Conservation (phyloP, 2,888 invertebrate genomes). For the Notocelia uddmanniana region DNA sequence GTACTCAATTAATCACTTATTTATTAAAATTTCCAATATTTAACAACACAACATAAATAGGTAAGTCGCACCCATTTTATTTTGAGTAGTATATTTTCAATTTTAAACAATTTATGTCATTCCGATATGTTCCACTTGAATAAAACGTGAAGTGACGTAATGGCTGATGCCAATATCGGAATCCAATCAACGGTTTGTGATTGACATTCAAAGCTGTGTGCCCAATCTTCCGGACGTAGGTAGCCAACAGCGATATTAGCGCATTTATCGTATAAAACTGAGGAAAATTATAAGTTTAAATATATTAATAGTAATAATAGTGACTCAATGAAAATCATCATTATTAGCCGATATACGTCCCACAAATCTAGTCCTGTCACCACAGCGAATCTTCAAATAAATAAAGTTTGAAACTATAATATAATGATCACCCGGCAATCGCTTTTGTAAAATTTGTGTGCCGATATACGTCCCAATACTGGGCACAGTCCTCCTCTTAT, state of each 20-base stretch:
- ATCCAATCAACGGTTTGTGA: constrained; percentile 77
- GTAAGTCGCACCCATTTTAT: too few species aligned
- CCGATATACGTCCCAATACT: too few species aligned
- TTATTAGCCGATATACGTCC: too few species aligned
- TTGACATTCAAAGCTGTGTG: constrained; percentile 69
- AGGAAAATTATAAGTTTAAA: constrained; percentile 12
- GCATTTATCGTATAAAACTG: neutral
- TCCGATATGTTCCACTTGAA: constrained; percentile 52
- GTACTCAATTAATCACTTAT: too few species aligned
- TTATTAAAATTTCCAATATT: too few species aligned
- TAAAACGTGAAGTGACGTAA: constrained; percentile 58
- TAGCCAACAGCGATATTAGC: constrained; percentile 6
- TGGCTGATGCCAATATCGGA: constrained; percentile 71
- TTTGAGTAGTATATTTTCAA: constrained; percentile 10
- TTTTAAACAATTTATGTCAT: constrained; percentile 39
- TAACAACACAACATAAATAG: too few species aligned
- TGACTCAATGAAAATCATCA: neutral
- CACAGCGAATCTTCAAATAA: too few species aligned
- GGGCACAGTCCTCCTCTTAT: too few species aligned
- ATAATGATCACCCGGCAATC: too few species aligned
- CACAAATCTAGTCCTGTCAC: too few species aligned
- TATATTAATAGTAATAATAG: neutral
- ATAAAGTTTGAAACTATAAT: too few species aligned
- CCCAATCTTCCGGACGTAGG: constrained; percentile 52
- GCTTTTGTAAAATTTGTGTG: too few species aligned